Evolutionary conservation across 2,797 vertebrate species (phyloP), one percentile per base, ranked within the genome.

Genomic region (Chelon auratus): DNA sequence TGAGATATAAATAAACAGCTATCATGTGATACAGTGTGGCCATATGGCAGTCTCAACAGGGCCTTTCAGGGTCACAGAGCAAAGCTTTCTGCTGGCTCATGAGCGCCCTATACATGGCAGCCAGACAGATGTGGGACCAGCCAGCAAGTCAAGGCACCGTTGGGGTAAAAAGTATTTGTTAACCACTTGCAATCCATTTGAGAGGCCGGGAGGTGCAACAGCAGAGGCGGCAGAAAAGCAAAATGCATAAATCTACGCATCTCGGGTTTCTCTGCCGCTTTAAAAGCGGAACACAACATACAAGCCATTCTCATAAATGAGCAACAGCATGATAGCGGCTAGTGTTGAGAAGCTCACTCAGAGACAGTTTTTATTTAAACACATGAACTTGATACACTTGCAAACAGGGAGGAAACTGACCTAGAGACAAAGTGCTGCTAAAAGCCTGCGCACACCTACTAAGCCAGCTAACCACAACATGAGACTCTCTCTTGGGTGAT

Each of bases 1-100:
- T 62, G 74, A 62, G 83, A 79, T 90, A 87, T 85, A 89, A 90
- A 91, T 91, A 91, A 79, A 87, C 83, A 61, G 63, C 52, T 61
- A 79, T 57, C 84, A 87, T 89, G 84, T 82, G 82, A 85, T 75
- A 80, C 43, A 61, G 66, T 74, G 65, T 71, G 74, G 73, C 82
- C 87, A 90, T 90, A 89, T 86, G 87, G 81, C 72, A 68, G 68
- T 72, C 81, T 88, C 75, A 80, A 80, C 55, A 78, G 62, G 78
- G 72, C 60, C 79, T 87, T 76, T 84, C 87, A 86, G 79, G 81
- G 75, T 89, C 87, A 90, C 67, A 54, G 62, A 84, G 73, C 67
- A 77, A 75, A 40, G 45, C 73, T 66, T 73, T 87, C 68, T 73
- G 63, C 53, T 73, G 26, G 62, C 62, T 87, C 66, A 66, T 62